Percentiles rank a stretch among this genome's conserved stretches.
phyloP scores from a whole-genome alignment of 2,797 vertebrate species.

The Lagodon rhomboides region DNA sequence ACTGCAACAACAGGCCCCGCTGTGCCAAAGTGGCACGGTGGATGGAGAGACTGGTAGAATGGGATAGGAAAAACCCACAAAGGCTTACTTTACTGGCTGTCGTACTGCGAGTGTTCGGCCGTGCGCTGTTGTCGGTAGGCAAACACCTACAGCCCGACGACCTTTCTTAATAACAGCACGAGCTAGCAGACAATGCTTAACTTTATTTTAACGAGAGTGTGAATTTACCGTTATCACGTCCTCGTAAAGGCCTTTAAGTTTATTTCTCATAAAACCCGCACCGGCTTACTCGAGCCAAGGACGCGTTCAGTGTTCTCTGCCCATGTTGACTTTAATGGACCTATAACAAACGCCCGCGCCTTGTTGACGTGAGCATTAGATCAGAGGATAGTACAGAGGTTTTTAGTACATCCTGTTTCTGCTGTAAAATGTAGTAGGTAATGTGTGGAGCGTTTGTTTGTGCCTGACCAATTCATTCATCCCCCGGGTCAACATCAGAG shows the following conservation, averaged over 20 bases:
- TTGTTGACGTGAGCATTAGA: conserved; percentile 36
- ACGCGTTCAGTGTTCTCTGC: conserved; percentile 49
- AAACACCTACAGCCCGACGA: conserved; percentile 19
- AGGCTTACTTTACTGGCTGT: conserved; percentile 47
- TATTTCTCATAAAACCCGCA: conserved; percentile 60
- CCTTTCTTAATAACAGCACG: conserved; percentile 10
- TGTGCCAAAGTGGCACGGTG: conserved; percentile 66
- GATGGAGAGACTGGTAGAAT: conserved; percentile 60
- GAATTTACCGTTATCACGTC: conserved; percentile 54
- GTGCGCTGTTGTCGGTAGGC: background rate
- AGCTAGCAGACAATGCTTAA: conserved; percentile 7
- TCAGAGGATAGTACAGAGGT: conserved; percentile 6
- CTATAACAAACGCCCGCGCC: conserved; percentile 30
- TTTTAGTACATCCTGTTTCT: conserved; percentile 25
- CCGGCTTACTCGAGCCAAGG: conserved; percentile 47
- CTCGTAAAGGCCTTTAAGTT: conserved; percentile 53
- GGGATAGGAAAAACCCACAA: conserved; percentile 53
- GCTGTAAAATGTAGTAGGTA: background rate
- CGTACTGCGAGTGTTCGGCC: conserved; percentile 1
- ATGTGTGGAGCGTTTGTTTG: background rate
- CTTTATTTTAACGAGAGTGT: conserved; percentile 53
- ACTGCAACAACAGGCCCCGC: conserved; percentile 66
- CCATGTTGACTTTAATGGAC: conserved; percentile 54
- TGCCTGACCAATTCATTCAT: background rate
- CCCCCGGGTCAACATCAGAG: background rate